Evolutionary conservation across 2,888 invertebrate genomes (phyloP).

Genomic region (Acanthosepion lycidas): DNA sequence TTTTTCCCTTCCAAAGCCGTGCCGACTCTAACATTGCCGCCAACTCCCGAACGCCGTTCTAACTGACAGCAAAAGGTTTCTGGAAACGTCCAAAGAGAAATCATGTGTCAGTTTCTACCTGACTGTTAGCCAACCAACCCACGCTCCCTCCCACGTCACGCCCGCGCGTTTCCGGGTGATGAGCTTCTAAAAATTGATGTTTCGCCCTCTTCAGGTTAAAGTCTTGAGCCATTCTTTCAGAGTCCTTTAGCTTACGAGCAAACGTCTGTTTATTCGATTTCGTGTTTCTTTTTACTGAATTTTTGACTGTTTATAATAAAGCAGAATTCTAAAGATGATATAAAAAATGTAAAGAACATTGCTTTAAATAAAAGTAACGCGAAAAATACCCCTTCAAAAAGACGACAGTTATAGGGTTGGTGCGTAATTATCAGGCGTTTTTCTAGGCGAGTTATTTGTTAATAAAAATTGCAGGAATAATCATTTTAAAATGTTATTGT

Average conservation of each 20-base stretch:
- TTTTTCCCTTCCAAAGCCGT: background rate
- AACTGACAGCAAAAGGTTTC: background rate
- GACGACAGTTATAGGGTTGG: no score
- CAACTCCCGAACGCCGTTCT: background rate
- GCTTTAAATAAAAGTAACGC: no score
- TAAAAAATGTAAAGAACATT: no score
- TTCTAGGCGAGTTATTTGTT: no score
- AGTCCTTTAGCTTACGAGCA: background rate
- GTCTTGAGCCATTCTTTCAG: conserved; percentile 8
- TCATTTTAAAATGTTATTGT: no score
- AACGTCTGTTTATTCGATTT: background rate
- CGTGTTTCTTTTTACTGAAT: no score
- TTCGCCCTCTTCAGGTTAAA: background rate
- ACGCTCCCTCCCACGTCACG: background rate
- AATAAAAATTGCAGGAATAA: no score
- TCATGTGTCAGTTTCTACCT: conserved; percentile 12
- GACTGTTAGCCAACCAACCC: background rate
- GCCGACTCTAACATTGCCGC: background rate
- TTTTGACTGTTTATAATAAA: no score
- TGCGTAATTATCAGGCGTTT: no score
- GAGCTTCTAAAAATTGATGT: conserved; percentile 33
- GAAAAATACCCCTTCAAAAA: no score
- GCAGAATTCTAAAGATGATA: no score
- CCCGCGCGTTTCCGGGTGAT: background rate
- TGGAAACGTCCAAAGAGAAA: conserved; percentile 11